phyloP scores from a whole-genome alignment of 2,113 vertebrate genomes.

The Mesitornis unicolor region DNA sequence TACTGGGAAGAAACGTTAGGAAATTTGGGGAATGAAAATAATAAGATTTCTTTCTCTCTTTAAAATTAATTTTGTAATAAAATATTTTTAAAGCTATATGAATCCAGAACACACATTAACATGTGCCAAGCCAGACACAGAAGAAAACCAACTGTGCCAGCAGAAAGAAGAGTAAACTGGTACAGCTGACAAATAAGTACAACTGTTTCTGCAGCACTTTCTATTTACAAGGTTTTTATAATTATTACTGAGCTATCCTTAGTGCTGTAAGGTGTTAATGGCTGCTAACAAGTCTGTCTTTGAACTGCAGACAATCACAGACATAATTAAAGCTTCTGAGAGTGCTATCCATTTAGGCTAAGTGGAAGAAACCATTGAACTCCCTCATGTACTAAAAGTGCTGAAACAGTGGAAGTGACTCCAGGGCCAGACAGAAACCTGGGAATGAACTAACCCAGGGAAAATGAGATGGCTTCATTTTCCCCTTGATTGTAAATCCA shows the following conservation, averaged over 20 bases:
- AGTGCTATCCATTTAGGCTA: neutral
- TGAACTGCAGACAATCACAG: neutral
- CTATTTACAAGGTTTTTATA: neutral
- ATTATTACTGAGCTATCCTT: neutral
- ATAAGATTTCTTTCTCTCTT: neutral
- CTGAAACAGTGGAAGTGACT: neutral
- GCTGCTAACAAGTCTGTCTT: neutral
- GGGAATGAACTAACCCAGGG: neutral
- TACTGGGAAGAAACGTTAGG: neutral
- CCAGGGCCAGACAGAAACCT: neutral
- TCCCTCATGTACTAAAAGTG: neutral
- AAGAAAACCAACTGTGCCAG: neutral
- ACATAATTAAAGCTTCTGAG: neutral
- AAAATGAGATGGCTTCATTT: neutral
- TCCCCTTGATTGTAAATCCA: neutral
- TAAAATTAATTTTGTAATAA: neutral
- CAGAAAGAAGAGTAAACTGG: neutral
- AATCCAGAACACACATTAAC: neutral
- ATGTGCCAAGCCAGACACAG: neutral
- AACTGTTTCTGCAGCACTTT: neutral
- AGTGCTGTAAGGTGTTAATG: neutral
- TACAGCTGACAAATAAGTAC: neutral
- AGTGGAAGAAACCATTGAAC: neutral
- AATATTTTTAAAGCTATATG: neutral
- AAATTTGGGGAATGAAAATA: neutral